Evolutionary conservation across 2,888 invertebrate species (phyloP).

Genomic region (Cremastobaeus sp.): DNA sequence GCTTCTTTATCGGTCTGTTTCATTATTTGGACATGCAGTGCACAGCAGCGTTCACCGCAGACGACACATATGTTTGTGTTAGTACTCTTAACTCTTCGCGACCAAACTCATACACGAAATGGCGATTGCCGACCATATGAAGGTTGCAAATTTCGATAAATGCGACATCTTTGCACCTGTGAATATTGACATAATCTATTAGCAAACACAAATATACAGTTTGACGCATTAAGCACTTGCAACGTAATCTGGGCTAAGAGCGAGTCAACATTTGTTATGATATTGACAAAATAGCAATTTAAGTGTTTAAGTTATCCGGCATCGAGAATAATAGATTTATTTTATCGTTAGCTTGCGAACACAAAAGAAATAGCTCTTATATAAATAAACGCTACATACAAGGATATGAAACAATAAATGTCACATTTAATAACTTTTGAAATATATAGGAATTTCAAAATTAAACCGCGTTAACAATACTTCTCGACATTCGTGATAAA

Average conservation of each 20-base stretch:
- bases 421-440: constrained; percentile 7
- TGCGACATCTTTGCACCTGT: constrained; percentile 26
- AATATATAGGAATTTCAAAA: constrained; percentile 5
- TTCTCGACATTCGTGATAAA: not conserved
- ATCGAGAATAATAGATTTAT: no score
- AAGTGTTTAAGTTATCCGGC: constrained; percentile 2
- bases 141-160: constrained; percentile 40
- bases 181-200: constrained; percentile 43
- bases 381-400: not conserved
- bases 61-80: no score
- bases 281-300: constrained; percentile 26
- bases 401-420: not conserved
- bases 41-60: no score
- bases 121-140: constrained; percentile 14
- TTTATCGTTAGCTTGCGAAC: no score
- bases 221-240: constrained; percentile 35
- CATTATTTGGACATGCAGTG: no score
- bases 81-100: no score
- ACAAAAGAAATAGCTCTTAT: not conserved
- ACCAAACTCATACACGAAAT: constrained; percentile 31
- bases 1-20: no score
- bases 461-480: not conserved
- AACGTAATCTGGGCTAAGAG: constrained; percentile 29
- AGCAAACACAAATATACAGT: constrained; percentile 48
- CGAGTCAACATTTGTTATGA: constrained; percentile 37